phyloP scores from a whole-genome alignment of 2,113 vertebrate species.

The Abramis brama region DNA sequence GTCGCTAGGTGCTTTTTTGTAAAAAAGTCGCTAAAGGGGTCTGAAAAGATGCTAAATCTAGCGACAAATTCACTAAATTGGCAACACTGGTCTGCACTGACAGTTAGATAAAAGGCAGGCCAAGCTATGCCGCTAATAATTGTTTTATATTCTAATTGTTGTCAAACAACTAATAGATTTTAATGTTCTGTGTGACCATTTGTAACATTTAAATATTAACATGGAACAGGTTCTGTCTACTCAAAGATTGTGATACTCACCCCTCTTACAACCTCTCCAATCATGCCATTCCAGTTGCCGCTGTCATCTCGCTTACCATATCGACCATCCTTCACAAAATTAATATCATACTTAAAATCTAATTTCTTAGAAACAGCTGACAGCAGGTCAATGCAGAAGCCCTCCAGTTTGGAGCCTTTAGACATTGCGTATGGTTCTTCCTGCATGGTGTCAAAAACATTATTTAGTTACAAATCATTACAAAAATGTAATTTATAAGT shows the following conservation, averaged over 20 bases:
- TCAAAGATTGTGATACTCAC: constrained; percentile 64
- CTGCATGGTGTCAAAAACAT: constrained; percentile 62
- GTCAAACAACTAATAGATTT: not conserved
- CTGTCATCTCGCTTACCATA: constrained; percentile 72
- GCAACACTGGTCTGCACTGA: no score
- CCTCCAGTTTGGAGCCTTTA: constrained; percentile 76
- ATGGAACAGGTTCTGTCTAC: not conserved
- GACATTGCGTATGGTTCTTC: constrained; percentile 82
- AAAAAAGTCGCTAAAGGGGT: no score
- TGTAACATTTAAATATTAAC: not conserved
- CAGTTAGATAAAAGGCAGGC: no score
- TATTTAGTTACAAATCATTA: not conserved
- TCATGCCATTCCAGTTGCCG: constrained; percentile 84
- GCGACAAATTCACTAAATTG: no score
- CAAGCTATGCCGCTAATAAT: not conserved
- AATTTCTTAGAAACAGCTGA: constrained; percentile 74
- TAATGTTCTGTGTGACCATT: not conserved
- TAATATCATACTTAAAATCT: constrained; percentile 78
- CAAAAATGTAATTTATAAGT: not conserved
- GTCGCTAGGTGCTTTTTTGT: no score
- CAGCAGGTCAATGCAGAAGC: constrained; percentile 85
- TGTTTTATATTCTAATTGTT: not conserved
- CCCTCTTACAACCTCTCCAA: constrained; percentile 82
- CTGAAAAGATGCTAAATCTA: no score
- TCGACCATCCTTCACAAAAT: constrained; percentile 79